Evolutionary conservation across 1,140 invertebrate genomes (phyloP).

Genomic region (Drosophila arawakana): DNA sequence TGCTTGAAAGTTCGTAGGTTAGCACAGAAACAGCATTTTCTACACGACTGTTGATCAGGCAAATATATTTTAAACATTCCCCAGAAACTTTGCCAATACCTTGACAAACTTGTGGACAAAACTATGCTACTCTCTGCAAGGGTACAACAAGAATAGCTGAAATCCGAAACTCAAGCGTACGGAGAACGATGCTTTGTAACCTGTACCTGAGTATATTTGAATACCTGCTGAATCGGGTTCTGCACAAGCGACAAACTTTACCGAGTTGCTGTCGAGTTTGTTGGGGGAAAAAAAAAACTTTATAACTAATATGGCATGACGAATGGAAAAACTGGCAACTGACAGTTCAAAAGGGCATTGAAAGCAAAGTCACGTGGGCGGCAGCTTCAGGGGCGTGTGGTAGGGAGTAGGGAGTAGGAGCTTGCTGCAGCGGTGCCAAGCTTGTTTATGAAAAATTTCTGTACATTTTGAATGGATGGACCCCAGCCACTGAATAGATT

Average conservation of each 20-base stretch:
- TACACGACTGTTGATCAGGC: too few relatives aligned
- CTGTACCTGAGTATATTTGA: conserved; percentile 33
- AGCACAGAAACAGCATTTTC: too few relatives aligned
- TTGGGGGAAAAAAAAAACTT: conserved; percentile 17
- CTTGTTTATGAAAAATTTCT: conserved; percentile 36
- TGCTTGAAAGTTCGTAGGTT: too few relatives aligned
- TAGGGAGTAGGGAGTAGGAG: neutral
- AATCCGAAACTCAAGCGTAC: too few relatives aligned
- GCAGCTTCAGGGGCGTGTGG: too few relatives aligned
- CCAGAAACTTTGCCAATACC: too few relatives aligned
- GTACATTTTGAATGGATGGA: conserved; percentile 21
- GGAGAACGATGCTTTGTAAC: neutral
- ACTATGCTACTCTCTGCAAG: too few relatives aligned
- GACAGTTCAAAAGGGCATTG: conserved; percentile 41
- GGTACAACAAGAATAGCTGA: too few relatives aligned
- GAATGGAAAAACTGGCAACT: conserved; percentile 36
- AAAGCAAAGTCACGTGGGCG: conserved; percentile 24
- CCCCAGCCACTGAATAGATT: conserved; percentile 11
- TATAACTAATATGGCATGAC: conserved; percentile 53
- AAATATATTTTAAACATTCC: too few relatives aligned
- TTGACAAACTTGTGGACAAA: too few relatives aligned
- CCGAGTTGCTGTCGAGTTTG: neutral
- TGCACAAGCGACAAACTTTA: conserved; percentile 44
- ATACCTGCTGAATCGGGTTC: conserved; percentile 33
- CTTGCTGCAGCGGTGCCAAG: neutral